phyloP scores from a whole-genome alignment of 2,797 vertebrate genomes.

The Leuciscus waleckii region DNA sequence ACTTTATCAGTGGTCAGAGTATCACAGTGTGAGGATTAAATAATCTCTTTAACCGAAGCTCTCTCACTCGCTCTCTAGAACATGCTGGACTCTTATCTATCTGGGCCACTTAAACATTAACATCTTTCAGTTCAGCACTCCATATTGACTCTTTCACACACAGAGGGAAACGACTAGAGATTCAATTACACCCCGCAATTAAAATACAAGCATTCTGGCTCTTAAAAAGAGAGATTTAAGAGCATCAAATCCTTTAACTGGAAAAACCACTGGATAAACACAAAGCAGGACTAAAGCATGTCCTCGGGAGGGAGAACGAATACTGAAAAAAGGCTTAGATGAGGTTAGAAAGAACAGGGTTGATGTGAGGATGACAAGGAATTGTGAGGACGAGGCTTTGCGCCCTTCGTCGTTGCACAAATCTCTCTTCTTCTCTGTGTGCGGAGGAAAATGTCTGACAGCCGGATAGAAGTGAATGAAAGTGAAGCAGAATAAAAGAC shows the following conservation, averaged over 20 bases:
- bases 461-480: not conserved
- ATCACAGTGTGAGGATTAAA: slow-evolving; percentile 38
- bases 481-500: not conserved
- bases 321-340: slow-evolving; percentile 7
- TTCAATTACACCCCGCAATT: slow-evolving; percentile 34
- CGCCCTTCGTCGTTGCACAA: slow-evolving; percentile 26
- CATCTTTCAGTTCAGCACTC: slow-evolving; percentile 4
- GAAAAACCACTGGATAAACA: not conserved
- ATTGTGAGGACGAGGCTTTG: slow-evolving; percentile 32
- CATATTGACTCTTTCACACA: slow-evolving; percentile 6
- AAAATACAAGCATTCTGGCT: not conserved
- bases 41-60: slow-evolving; percentile 35
- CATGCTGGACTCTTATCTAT: slow-evolving; percentile 37
- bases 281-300: slow-evolving; percentile 11
- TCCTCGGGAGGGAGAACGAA: not conserved
- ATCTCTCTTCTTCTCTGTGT: slow-evolving; percentile 21
- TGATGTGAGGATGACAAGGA: slow-evolving; percentile 16
- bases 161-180: slow-evolving; percentile 13
- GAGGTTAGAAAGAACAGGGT: slow-evolving; percentile 19
- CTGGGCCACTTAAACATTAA: slow-evolving; percentile 30
- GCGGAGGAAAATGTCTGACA: not conserved
- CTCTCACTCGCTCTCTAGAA: slow-evolving; percentile 3
- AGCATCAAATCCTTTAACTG: slow-evolving; percentile 13
- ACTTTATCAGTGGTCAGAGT: slow-evolving; percentile 22
- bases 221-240: slow-evolving; percentile 18